A percentile compares a stretch with the other conserved stretches of the same genome.
These are phyloP conservation scores for Rhabdomys dilectus DNA, from an alignment of 2,113 vertebrate species.

Conservation along the genomic window DNA sequence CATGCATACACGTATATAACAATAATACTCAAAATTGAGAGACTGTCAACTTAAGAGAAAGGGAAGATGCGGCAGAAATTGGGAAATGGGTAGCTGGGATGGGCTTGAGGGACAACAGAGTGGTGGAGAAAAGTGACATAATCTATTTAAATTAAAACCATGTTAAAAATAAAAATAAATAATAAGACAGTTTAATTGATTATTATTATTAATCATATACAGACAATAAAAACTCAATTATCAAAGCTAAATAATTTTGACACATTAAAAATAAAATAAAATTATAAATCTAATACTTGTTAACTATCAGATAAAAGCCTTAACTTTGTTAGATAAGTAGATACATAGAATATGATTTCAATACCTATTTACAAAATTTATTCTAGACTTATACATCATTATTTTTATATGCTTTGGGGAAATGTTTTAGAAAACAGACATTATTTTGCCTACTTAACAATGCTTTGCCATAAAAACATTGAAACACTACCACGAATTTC, in stretches of 20 bases:
- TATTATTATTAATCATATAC: not conserved
- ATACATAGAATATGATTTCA: not conserved
- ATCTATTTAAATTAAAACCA: not conserved
- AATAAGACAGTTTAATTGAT: not conserved
- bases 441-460: not conserved
- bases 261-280: not conserved
- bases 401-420: not conserved
- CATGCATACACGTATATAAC: not conserved
- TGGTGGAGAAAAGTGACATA: not conserved
- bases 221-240: not conserved
- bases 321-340: not conserved
- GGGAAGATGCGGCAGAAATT: not conserved
- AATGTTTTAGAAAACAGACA: not conserved
- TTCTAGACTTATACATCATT: not conserved
- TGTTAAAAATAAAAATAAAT: not conserved
- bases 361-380: not conserved
- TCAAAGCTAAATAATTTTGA: not conserved
- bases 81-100: not conserved
- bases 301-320: not conserved
- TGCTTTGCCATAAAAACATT: not conserved
- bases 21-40: not conserved
- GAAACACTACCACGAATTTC: not conserved
- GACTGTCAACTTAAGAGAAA: not conserved
- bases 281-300: not conserved
- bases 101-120: not conserved